These are phyloP conservation scores for Phortica okadai DNA, from an alignment of 2,888 invertebrate species.

Conservation along the genomic window DNA sequence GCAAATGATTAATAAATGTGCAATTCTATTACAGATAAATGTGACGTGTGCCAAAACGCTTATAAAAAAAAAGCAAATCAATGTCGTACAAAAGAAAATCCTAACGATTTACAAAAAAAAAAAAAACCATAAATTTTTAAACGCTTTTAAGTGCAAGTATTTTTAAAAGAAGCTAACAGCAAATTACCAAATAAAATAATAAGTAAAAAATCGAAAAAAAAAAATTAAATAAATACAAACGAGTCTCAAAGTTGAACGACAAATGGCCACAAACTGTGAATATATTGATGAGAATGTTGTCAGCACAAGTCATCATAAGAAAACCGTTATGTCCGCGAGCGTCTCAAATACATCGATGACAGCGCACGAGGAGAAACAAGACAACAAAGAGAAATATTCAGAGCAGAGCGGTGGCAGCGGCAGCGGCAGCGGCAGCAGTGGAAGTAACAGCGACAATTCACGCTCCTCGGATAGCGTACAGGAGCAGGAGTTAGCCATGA, in stretches of 20 bases:
- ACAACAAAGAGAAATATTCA: slow-evolving; percentile 47
- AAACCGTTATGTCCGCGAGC: slow-evolving; percentile 38
- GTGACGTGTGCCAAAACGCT: slow-evolving; percentile 10
- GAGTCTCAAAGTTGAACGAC: slow-evolving; percentile 32
- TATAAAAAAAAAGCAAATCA: slow-evolving; percentile 50
- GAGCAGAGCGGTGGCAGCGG: slow-evolving; percentile 26
- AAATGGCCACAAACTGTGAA: slow-evolving; percentile 73
- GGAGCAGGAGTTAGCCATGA: slow-evolving; percentile 24
- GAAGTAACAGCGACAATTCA: slow-evolving; percentile 46
- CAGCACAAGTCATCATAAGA: slow-evolving; percentile 45
- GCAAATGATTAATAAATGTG: not conserved
- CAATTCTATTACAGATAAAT: slow-evolving; percentile 55
- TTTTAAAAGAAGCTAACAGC: slow-evolving; percentile 4
- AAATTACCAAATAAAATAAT: not conserved
- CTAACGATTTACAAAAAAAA: slow-evolving; percentile 44
- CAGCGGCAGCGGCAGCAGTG: slow-evolving; percentile 18
- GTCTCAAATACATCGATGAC: slow-evolving; percentile 46
- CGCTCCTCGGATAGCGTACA: slow-evolving; percentile 29
- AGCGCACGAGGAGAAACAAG: slow-evolving; percentile 55
- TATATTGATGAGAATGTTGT: slow-evolving; percentile 63
- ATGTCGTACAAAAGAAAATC: slow-evolving; percentile 73
- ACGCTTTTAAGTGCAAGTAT: not conserved
- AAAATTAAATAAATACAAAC: slow-evolving; percentile 7
- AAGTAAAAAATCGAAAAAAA: slow-evolving; percentile 32
- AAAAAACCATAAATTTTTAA: not conserved